Conservation (phyloP, 2,797 vertebrate genomes). For the Crocidura indochinensis region DNA sequence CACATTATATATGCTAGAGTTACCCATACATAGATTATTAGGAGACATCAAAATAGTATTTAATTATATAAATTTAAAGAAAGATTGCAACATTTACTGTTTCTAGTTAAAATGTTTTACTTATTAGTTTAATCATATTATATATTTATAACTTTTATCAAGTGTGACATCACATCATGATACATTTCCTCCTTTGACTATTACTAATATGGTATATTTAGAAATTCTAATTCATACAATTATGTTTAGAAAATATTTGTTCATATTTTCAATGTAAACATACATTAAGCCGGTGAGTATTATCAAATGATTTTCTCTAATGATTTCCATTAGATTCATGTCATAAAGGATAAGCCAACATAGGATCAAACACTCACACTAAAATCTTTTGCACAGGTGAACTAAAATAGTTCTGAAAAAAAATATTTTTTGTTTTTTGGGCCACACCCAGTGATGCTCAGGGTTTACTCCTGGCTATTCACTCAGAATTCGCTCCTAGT, state of each 20-base stretch:
- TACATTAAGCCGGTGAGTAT: neutral
- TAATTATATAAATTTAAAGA: constrained; percentile 32
- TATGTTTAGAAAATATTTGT: too few species aligned
- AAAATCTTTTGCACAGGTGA: too few species aligned
- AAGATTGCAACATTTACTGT: too few species aligned
- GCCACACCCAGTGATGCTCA: too few species aligned
- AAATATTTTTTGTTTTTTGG: too few species aligned
- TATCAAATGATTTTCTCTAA: neutral
- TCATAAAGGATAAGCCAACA: neutral
- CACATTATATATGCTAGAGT: neutral
- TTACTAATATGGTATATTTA: neutral
- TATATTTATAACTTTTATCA: neutral
- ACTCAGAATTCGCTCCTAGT: too few species aligned
- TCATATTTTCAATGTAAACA: neutral
- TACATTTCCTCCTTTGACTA: neutral
- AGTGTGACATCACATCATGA: neutral
- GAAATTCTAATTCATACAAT: neutral
- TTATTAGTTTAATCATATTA: too few species aligned
- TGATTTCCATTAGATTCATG: neutral
- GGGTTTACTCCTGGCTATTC: too few species aligned
- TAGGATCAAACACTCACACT: too few species aligned
- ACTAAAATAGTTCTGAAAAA: too few species aligned
- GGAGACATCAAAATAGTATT: neutral
- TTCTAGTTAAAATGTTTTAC: too few species aligned
- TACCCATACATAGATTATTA: neutral